Evolutionary conservation across 64 coral and sea anemone species (phyloP).

Genomic region (Platygyra sinensis): DNA sequence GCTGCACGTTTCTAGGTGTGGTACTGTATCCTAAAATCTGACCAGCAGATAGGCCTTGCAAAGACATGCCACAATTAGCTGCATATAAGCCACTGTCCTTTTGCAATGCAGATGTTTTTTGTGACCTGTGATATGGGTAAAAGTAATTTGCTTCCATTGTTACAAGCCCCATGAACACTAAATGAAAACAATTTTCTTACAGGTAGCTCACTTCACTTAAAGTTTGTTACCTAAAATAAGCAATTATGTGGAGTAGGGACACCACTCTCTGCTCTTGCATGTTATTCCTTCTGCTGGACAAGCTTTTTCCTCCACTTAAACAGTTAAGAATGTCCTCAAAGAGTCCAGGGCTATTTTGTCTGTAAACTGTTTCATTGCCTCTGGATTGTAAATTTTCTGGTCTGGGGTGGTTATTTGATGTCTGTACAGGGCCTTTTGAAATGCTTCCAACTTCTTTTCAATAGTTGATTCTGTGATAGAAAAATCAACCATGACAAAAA

Average conservation of each 20-base stretch:
- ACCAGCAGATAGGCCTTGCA: not conserved
- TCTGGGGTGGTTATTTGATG: not conserved
- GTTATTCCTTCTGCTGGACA: not conserved
- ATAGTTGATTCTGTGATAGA: not conserved
- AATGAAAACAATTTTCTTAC: not conserved
- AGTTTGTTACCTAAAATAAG: not conserved
- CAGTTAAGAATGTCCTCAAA: not conserved
- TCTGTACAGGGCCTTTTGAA: not conserved
- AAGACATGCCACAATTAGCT: not conserved
- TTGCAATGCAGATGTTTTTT: slow-evolving; percentile 2
- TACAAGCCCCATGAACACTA: not conserved
- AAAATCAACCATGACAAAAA: not conserved
- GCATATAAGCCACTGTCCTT: slow-evolving; percentile 1
- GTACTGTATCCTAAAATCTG: not conserved
- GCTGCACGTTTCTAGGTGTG: not conserved
- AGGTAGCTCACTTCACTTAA: not conserved
- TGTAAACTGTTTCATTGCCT: not conserved
- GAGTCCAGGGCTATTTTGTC: not conserved
- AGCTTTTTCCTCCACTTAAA: not conserved
- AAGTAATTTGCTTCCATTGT: not conserved
- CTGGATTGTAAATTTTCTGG: not conserved
- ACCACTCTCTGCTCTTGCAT: not conserved
- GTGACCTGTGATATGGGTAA: not conserved
- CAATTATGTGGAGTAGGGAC: not conserved
- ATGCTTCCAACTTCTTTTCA: not conserved